These are phyloP conservation scores for Teleogryllus oceanicus DNA, from an alignment of 2,888 invertebrate species.

Conservation along the genomic window DNA sequence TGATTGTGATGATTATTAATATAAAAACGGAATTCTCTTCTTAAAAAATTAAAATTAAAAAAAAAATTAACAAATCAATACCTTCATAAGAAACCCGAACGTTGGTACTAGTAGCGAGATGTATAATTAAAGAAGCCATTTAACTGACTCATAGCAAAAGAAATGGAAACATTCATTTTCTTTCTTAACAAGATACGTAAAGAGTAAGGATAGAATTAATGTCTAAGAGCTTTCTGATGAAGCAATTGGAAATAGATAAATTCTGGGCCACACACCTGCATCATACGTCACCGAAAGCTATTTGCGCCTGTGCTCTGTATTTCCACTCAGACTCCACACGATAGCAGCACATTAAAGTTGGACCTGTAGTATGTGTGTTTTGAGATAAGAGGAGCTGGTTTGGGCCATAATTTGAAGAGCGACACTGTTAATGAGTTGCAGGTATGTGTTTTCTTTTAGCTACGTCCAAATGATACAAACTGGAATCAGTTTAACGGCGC, in stretches of 20 bases:
- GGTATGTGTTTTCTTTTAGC: background rate
- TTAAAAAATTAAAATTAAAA: too few relatives aligned
- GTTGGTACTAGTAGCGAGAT: too few relatives aligned
- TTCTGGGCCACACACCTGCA: slow-evolving; percentile 6
- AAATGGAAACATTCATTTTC: too few relatives aligned
- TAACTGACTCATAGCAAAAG: too few relatives aligned
- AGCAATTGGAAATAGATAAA: background rate
- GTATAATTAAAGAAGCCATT: too few relatives aligned
- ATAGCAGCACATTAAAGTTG: slow-evolving; percentile 1
- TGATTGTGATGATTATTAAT: too few relatives aligned
- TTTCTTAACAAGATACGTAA: too few relatives aligned
- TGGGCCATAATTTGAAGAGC: background rate
- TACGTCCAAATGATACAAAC: too few relatives aligned
- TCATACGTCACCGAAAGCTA: background rate
- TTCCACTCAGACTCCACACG: background rate
- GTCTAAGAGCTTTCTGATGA: background rate
- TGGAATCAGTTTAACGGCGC: too few relatives aligned
- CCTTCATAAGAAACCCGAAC: too few relatives aligned
- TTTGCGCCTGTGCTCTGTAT: background rate
- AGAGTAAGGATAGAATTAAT: background rate
- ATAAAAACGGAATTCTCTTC: too few relatives aligned
- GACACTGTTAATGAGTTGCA: background rate
- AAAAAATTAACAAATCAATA: too few relatives aligned
- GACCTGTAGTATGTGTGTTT: background rate
- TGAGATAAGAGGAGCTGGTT: background rate